A percentile compares a stretch with the other conserved stretches of the same genome.
phyloP scores from a whole-genome alignment of 1,140 invertebrate genomes.

The Cydia strobilella region DNA sequence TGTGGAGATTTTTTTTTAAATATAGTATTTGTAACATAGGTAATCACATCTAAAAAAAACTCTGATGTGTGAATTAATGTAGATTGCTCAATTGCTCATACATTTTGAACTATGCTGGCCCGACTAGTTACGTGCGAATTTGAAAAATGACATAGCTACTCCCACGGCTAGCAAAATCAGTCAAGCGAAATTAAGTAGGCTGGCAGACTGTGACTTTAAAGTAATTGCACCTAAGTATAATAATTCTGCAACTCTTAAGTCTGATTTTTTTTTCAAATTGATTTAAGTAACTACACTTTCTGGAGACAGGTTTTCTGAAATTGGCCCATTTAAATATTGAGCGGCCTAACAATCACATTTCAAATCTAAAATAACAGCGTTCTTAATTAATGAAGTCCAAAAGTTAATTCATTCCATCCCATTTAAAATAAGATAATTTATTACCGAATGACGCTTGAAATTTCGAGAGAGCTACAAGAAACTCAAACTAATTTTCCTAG shows the following conservation, averaged over 20 bases:
- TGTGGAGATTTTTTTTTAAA: too few species aligned
- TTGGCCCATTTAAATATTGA: neutral
- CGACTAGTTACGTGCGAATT: too few species aligned
- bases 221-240: neutral
- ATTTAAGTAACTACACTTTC: neutral
- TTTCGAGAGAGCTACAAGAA: constrained; percentile 16
- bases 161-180: neutral
- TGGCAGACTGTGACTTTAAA: neutral
- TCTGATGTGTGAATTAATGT: too few species aligned
- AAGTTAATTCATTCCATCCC: constrained; percentile 20
- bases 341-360: neutral
- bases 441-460: constrained; percentile 20
- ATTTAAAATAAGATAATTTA: constrained; percentile 23
- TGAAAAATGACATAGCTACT: neutral
- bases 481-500: constrained; percentile 26
- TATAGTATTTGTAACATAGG: too few species aligned
- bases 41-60: too few species aligned
- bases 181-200: neutral
- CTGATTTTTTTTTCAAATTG: too few species aligned
- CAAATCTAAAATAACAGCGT: constrained; percentile 12
- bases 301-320: neutral
- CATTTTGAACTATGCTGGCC: too few species aligned
- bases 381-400: neutral
- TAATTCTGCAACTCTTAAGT: neutral
- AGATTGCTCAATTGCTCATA: too few species aligned